phyloP scores from a whole-genome alignment of 2,888 invertebrate genomes.

The Microdon myrmicae region DNA sequence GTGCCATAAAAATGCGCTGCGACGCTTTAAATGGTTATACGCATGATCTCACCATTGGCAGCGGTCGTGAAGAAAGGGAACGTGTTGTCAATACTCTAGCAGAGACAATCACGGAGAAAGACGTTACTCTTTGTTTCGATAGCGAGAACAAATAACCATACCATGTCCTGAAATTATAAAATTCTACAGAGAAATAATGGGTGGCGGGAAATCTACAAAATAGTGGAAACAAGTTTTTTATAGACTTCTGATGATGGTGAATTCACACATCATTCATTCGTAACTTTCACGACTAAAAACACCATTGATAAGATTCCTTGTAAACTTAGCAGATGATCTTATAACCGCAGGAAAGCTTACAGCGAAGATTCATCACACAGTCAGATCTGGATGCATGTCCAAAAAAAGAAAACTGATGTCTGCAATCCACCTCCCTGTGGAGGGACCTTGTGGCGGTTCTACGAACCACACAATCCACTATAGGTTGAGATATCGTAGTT shows the following conservation, averaged over 20 bases:
- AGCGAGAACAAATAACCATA: constrained; percentile 10
- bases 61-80: constrained; percentile 16
- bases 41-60: constrained; percentile 24
- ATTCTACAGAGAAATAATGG: constrained; percentile 21
- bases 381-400: constrained; percentile 1
- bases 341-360: constrained; percentile 28
- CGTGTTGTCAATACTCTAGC: constrained; percentile 22
- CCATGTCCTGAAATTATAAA: constrained; percentile 9
- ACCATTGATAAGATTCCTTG: constrained; percentile 27
- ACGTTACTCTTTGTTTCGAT: constrained; percentile 32
- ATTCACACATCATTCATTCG: constrained; percentile 21
- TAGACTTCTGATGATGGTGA: constrained; percentile 34
- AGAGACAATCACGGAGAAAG: constrained; percentile 22
- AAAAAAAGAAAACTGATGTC: constrained; percentile 4
- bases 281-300: constrained; percentile 19
- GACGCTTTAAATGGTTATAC: constrained; percentile 10
- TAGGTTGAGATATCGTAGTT: too few species aligned
- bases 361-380: constrained; percentile 2
- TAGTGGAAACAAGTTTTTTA: constrained; percentile 49
- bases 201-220: constrained; percentile 31
- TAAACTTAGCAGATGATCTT: constrained; percentile 20
- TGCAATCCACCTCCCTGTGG: constrained; percentile 2
- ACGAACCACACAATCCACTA: too few species aligned
- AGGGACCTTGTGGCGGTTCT: too few species aligned
- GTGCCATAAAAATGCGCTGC: constrained; percentile 23